Evolutionary conservation across 2,888 invertebrate species (phyloP).

Genomic region (Diadegma fenestrale): DNA sequence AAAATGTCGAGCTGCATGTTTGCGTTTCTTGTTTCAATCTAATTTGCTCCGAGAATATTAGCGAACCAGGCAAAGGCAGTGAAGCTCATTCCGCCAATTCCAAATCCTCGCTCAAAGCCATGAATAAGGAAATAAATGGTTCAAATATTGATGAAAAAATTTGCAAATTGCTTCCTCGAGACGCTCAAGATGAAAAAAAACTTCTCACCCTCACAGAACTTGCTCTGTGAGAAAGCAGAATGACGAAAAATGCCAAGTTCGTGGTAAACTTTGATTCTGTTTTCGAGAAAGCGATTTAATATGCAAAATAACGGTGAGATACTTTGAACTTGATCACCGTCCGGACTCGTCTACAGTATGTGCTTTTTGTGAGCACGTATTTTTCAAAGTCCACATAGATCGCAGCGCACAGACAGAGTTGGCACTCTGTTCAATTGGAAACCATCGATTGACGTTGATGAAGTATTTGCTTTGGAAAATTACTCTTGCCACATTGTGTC

Average conservation of each 20-base stretch:
- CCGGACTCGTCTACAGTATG: not conserved
- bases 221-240: too few species aligned
- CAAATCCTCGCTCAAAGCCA: slow-evolving; percentile 57
- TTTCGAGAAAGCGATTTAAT: not conserved
- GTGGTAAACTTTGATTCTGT: not conserved
- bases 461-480: not conserved
- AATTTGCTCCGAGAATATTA: slow-evolving; percentile 76
- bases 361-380: not conserved
- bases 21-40: slow-evolving; percentile 71
- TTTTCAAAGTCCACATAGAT: not conserved
- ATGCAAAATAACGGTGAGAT: not conserved
- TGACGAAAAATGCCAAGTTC: not conserved
- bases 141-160: too few species aligned
- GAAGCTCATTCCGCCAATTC: slow-evolving; percentile 73
- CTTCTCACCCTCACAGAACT: too few species aligned
- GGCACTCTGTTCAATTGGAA: not conserved
- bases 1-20: slow-evolving; percentile 40
- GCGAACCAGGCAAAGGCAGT: slow-evolving; percentile 68
- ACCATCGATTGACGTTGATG: not conserved
- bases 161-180: too few species aligned
- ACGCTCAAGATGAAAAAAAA: too few species aligned
- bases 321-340: not conserved
- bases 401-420: not conserved
- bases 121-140: not conserved
- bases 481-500: not conserved